Conservation (phyloP, 2,797 vertebrate genomes). For the Emydoidea blandingii region DNA sequence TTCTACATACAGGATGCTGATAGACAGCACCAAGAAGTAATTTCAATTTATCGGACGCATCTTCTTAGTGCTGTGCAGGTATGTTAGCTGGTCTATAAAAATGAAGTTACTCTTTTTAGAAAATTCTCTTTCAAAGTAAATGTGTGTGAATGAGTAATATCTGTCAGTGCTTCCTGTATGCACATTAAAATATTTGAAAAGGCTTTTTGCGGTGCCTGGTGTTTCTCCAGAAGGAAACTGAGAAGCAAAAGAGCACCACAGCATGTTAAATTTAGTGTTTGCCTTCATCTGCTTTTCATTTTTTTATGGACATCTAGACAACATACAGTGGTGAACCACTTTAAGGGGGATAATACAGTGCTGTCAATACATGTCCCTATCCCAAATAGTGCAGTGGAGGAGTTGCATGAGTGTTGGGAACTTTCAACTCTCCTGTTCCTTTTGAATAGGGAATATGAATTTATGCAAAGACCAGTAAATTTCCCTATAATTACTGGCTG, state of each 20-base stretch:
- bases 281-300: slow-evolving; percentile 28
- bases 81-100: background rate
- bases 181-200: slow-evolving; percentile 61
- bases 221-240: slow-evolving; percentile 47
- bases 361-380: background rate
- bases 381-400: background rate
- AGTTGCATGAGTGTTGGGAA: background rate
- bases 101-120: background rate
- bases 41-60: slow-evolving; percentile 96
- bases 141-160: background rate
- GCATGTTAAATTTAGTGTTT: slow-evolving; percentile 6
- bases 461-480: background rate
- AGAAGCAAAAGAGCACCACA: slow-evolving; percentile 24
- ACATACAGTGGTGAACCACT: background rate
- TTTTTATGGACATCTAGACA: slow-evolving; percentile 9
- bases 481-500: fast-evolving
- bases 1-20: slow-evolving; percentile 88
- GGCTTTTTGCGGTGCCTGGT: background rate
- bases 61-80: slow-evolving; percentile 94
- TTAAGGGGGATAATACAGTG: background rate
- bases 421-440: background rate
- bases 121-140: slow-evolving; percentile 15
- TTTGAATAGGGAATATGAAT: background rate
- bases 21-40: slow-evolving; percentile 95
- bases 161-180: slow-evolving; percentile 34